Conservation (phyloP, 2,113 vertebrate genomes). For the Ahaetulla prasina region DNA sequence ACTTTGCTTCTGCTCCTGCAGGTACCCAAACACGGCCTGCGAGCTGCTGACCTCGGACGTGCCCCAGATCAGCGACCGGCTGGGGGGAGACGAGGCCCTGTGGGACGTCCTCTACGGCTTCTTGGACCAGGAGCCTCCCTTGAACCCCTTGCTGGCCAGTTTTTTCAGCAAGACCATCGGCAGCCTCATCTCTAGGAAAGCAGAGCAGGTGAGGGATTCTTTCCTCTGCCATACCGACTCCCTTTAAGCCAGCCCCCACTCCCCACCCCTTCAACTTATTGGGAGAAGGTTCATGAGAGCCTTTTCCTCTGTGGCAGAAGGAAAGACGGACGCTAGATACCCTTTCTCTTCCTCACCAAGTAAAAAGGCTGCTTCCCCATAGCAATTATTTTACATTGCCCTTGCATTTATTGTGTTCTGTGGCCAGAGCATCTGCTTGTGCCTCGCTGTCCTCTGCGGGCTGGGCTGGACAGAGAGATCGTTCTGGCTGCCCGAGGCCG, state of each 20-base stretch:
- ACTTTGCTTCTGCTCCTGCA: constrained; percentile 42
- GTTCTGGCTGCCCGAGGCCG: too few relatives aligned
- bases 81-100: constrained; percentile 85
- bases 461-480: not conserved
- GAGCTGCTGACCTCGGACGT: constrained; percentile 95
- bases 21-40: constrained; percentile 92
- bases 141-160: constrained; percentile 94
- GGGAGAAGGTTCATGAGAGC: not conserved
- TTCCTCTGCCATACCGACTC: not conserved
- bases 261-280: not conserved
- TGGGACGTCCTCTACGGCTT: constrained; percentile 88
- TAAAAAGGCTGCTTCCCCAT: not conserved
- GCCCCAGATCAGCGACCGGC: constrained; percentile 89
- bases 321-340: not conserved
- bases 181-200: constrained; percentile 92
- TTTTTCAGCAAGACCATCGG: constrained; percentile 98
- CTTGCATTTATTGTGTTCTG: not conserved
- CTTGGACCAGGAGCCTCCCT: constrained; percentile 84
- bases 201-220: constrained; percentile 82
- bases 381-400: not conserved
- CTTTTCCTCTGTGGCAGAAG: not conserved
- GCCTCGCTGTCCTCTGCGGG: not conserved
- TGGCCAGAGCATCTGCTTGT: not conserved
- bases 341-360: not conserved
- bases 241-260: not conserved